Percentiles rank a stretch among this genome's conserved stretches.
Conservation (phyloP, 2,113 vertebrate genomes). For the Rallus limicola region DNA sequence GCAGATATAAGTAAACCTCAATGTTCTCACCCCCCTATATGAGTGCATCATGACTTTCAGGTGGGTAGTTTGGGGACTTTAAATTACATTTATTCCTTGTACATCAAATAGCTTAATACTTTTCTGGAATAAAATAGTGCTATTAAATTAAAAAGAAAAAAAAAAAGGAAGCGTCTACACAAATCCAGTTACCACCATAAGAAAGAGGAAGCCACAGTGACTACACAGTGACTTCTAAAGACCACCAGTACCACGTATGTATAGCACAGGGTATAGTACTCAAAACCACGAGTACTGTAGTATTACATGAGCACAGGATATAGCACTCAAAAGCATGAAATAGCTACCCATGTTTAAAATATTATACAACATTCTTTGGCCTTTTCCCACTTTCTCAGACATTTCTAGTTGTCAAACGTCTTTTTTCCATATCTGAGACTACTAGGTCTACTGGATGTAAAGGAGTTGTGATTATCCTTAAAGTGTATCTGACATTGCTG, state of each 20-base stretch:
- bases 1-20: background rate
- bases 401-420: slow-evolving; percentile 19
- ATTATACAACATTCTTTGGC: background rate
- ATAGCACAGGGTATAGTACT: background rate
- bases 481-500: slow-evolving; percentile 48
- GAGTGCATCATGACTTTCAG: background rate
- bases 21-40: background rate
- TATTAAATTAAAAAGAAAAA: background rate
- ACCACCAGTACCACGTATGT: fast-evolving
- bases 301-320: background rate
- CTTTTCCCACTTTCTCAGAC: background rate
- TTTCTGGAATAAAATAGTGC: background rate
- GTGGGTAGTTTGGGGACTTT: background rate
- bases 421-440: slow-evolving; percentile 64
- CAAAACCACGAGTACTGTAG: background rate
- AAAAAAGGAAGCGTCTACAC: background rate
- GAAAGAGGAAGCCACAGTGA: background rate
- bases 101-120: background rate
- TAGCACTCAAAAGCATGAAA: background rate
- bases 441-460: slow-evolving; percentile 25
- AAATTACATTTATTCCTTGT: background rate
- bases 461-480: slow-evolving; percentile 47
- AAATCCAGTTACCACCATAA: background rate
- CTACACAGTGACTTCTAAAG: background rate
- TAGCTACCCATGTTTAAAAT: background rate